phyloP scores from a whole-genome alignment of 2,888 invertebrate species.

The Netelia virgata region DNA sequence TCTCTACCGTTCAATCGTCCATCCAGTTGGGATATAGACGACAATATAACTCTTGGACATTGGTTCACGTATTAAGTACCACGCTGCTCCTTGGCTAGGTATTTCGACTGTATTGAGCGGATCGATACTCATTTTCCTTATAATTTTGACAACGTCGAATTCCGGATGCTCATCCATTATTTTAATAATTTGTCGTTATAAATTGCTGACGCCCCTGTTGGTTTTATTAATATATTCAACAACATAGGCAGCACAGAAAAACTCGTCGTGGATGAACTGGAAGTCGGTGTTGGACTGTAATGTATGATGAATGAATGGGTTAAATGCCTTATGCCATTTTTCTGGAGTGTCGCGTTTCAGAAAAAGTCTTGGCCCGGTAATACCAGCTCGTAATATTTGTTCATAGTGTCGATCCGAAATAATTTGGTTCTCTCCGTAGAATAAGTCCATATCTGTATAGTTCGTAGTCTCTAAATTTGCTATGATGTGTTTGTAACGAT shows the following conservation, averaged over 20 bases:
- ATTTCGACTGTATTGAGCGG: slow-evolving; percentile 79
- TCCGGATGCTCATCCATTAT: slow-evolving; percentile 76
- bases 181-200: slow-evolving; percentile 59
- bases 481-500: slow-evolving; percentile 39
- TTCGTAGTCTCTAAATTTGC: slow-evolving; percentile 37
- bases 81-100: slow-evolving; percentile 82
- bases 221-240: slow-evolving; percentile 67
- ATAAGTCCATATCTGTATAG: slow-evolving; percentile 32
- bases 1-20: slow-evolving; percentile 81
- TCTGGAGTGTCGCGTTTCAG: slow-evolving; percentile 49
- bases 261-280: slow-evolving; percentile 69
- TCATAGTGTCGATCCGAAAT: slow-evolving; percentile 52
- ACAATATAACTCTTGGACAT: slow-evolving; percentile 80
- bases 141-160: slow-evolving; percentile 74
- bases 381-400: slow-evolving; percentile 68
- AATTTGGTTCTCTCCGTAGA: slow-evolving; percentile 24
- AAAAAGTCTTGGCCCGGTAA: slow-evolving; percentile 51
- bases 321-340: slow-evolving; percentile 60
- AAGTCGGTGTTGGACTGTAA: slow-evolving; percentile 68
- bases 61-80: slow-evolving; percentile 82
- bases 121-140: slow-evolving; percentile 74
- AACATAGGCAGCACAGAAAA: slow-evolving; percentile 64
- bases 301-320: slow-evolving; percentile 55
- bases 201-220: slow-evolving; percentile 66
- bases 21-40: slow-evolving; percentile 66